Evolutionary conservation across 2,797 vertebrate species (phyloP), one percentile per base, ranked within the genome.

Genomic region (Pteronotus mesoamericanus): DNA sequence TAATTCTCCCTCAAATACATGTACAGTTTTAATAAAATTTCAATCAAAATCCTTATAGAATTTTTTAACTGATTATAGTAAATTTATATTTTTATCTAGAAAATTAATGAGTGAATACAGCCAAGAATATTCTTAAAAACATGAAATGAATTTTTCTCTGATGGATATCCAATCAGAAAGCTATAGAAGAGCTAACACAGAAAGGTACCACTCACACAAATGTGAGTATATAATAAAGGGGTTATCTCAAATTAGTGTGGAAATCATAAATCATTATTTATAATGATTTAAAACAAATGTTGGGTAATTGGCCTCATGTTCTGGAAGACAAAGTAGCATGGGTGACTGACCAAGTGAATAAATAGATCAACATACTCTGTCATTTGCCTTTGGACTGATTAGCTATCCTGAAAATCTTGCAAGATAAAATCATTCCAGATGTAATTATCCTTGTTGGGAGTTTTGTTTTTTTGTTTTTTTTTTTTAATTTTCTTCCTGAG

Each of bases 241-340:
- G 5, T 68, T 95, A 82, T 86, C 89, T 91, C 55, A 69, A 72
- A 82, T 93, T 48, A 79, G 34, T 79, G 59, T 57, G 55, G n/a
- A 91, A 94, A 94, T 26, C 16, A 93, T 94, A 44, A 95, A 59
- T 96, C 94, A 84, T 89, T 91, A n/a, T n/a, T n/a, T n/a, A n/a
- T n/a, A n/a, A n/a, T n/a, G n/a, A n/a, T n/a, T n/a, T n/a, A n/a
- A n/a, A 83, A 89, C 15, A 80, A 93, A 71, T 51, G 7, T 55
- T 75, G 66, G 80, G 48, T 64, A 71, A 53, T 53, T 55, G 74
- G 42, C 44, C 77, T 89, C 85, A 71, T 80, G 32, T 89, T 91
- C 69, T 91, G 34, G 77, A 95, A 93, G 34, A 93, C 39, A 82
- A 89, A 94, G 34, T 37, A 59, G 26, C 34, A 66, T 3, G 32